phyloP scores from a whole-genome alignment of 2,888 invertebrate genomes.

The Aporophyla nigra region DNA sequence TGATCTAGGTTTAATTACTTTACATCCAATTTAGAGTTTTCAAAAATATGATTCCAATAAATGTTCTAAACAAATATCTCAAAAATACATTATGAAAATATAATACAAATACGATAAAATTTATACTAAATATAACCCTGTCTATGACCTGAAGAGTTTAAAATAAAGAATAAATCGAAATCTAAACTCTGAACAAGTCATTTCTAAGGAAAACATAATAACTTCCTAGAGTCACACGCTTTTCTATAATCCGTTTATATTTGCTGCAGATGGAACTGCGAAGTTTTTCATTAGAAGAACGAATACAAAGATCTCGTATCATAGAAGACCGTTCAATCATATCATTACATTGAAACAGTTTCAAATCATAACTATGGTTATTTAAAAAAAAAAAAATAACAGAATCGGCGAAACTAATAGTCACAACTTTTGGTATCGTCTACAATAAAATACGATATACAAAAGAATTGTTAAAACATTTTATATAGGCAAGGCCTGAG shows the following conservation, averaged over 20 bases:
- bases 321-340: conserved; percentile 27
- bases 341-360: conserved; percentile 20
- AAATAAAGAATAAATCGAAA: conserved; percentile 82
- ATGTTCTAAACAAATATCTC: conserved; percentile 90
- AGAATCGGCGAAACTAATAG: conserved; percentile 33
- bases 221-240: conserved; percentile 58
- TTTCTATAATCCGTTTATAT: conserved; percentile 51
- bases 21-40: conserved; percentile 89
- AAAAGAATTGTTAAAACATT: conserved; percentile 69
- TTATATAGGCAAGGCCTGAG: conserved; percentile 83
- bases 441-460: conserved; percentile 59
- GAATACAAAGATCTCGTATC: conserved; percentile 8
- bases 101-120: conserved; percentile 91
- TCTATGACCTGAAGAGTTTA: conserved; percentile 91
- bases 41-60: conserved; percentile 90
- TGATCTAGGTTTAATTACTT: conserved; percentile 83
- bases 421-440: conserved; percentile 46
- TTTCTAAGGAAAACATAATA: conserved; percentile 76
- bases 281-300: conserved; percentile 30
- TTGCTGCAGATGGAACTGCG: conserved; percentile 31
- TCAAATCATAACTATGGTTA: conserved; percentile 22
- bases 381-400: conserved; percentile 34
- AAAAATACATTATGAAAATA: conserved; percentile 91
- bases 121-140: conserved; percentile 91
- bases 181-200: conserved; percentile 89